A percentile compares a stretch with the other conserved stretches of the same genome.
Evolutionary conservation across 2,888 invertebrate species (phyloP).

Genomic region (Hypomecis punctinalis): DNA sequence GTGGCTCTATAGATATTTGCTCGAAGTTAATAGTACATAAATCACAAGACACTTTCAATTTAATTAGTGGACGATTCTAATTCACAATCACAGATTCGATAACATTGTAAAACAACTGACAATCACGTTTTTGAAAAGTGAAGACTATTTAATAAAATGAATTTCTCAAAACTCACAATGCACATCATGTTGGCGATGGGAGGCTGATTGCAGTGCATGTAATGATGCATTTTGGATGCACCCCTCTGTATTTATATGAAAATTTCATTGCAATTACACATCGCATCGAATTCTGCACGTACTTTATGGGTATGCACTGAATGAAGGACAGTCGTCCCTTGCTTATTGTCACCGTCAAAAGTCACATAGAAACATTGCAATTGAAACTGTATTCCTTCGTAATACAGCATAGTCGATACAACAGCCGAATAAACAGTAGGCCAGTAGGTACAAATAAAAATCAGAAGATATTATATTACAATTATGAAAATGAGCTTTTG

Average conservation of each 20-base stretch:
- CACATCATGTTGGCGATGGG: slow-evolving; percentile 68
- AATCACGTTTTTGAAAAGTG: background rate
- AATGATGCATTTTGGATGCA: slow-evolving; percentile 78
- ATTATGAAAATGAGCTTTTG: slow-evolving; percentile 40
- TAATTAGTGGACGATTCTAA: too few species aligned
- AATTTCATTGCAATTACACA: slow-evolving; percentile 75
- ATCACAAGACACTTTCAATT: too few species aligned
- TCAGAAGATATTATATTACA: slow-evolving; percentile 45
- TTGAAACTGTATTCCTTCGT: slow-evolving; percentile 21
- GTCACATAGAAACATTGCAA: slow-evolving; percentile 17
- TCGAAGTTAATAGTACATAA: too few species aligned
- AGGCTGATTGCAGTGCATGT: slow-evolving; percentile 51
- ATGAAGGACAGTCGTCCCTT: slow-evolving; percentile 66
- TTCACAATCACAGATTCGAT: too few species aligned
- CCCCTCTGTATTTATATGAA: slow-evolving; percentile 80
- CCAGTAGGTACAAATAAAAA: slow-evolving; percentile 37
- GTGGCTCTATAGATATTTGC: too few species aligned
- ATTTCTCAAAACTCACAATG: slow-evolving; percentile 63
- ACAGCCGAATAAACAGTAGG: background rate
- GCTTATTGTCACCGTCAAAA: slow-evolving; percentile 45
- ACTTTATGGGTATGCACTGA: slow-evolving; percentile 72
- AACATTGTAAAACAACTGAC: background rate
- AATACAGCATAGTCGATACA: slow-evolving; percentile 13
- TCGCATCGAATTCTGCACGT: slow-evolving; percentile 66
- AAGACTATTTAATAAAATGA: background rate